Conservation (phyloP, 2,888 invertebrate species). For the Dicyrtoma fusca region DNA sequence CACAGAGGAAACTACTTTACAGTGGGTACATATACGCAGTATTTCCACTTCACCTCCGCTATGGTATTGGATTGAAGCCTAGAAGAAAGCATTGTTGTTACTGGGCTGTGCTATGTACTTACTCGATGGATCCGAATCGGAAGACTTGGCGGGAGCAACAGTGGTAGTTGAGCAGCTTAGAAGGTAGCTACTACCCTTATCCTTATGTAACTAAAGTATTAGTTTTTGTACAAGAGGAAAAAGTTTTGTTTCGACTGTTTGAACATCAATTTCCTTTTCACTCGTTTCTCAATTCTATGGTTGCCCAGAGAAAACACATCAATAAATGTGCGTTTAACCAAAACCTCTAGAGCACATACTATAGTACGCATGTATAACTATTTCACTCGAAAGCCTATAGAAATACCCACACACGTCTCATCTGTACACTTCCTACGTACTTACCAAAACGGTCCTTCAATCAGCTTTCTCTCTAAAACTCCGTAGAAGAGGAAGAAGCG, state of each 20-base stretch:
- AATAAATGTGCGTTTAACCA: conserved; percentile 24
- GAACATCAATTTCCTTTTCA: conserved; percentile 48
- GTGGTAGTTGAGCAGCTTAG: no score
- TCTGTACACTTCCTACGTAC: no score
- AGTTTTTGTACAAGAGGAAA: conserved; percentile 26
- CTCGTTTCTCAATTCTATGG: conserved; percentile 23
- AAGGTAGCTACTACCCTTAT: neutral
- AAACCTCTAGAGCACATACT: conserved; percentile 9
- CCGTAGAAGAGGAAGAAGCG: neutral
- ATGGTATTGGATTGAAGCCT: neutral
- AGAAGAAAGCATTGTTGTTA: conserved; percentile 2
- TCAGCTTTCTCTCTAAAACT: neutral
- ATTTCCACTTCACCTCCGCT: no score
- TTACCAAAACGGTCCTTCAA: no score
- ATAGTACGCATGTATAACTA: neutral
- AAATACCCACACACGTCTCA: neutral
- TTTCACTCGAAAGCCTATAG: neutral
- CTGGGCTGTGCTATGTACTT: neutral
- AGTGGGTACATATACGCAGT: no score
- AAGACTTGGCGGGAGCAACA: conserved; percentile 13
- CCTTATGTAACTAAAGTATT: neutral
- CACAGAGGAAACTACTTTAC: no score
- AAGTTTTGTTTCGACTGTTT: conserved; percentile 49
- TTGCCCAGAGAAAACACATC: conserved; percentile 22
- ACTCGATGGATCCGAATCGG: conserved; percentile 8